These are phyloP conservation scores for Calephelis nemesis DNA, from an alignment of 1,140 invertebrate genomes.

Conservation along the genomic window DNA sequence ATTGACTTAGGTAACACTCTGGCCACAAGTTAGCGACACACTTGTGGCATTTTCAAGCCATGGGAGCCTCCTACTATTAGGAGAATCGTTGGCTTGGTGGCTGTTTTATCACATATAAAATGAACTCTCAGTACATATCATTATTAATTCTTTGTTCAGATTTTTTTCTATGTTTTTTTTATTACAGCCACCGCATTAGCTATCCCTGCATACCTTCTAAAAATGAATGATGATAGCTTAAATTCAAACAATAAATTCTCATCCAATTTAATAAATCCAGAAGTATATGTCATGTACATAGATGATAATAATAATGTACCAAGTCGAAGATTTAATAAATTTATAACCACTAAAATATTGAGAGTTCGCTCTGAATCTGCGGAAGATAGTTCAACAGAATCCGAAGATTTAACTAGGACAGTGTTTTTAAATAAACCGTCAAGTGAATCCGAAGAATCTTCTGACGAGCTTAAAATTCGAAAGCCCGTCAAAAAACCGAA, in stretches of 20 bases:
- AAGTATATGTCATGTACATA: neutral
- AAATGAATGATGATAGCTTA: neutral
- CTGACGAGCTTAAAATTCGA: slow-evolving; percentile 10
- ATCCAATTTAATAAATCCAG: too few relatives aligned
- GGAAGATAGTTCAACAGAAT: neutral
- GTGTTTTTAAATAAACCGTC: neutral
- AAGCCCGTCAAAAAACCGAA: slow-evolving; percentile 20
- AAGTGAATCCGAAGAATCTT: slow-evolving; percentile 17
- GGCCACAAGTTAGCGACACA: too few relatives aligned
- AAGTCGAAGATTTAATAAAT: neutral
- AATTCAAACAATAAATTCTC: neutral
- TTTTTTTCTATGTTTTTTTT: neutral
- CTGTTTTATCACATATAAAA: too few relatives aligned
- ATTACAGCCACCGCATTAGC: neutral
- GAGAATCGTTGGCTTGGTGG: too few relatives aligned
- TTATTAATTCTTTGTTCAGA: too few relatives aligned
- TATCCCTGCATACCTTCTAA: neutral
- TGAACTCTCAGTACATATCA: too few relatives aligned
- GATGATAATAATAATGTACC: neutral
- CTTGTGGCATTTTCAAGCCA: too few relatives aligned
- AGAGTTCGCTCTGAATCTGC: neutral
- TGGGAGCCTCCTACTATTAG: too few relatives aligned
- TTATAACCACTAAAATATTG: neutral
- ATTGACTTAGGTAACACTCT: too few relatives aligned
- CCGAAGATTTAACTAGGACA: neutral